A percentile compares a stretch with the other conserved stretches of the same genome.
Evolutionary conservation across 2,888 invertebrate genomes (phyloP).

Genomic region (Hipparchia semele): DNA sequence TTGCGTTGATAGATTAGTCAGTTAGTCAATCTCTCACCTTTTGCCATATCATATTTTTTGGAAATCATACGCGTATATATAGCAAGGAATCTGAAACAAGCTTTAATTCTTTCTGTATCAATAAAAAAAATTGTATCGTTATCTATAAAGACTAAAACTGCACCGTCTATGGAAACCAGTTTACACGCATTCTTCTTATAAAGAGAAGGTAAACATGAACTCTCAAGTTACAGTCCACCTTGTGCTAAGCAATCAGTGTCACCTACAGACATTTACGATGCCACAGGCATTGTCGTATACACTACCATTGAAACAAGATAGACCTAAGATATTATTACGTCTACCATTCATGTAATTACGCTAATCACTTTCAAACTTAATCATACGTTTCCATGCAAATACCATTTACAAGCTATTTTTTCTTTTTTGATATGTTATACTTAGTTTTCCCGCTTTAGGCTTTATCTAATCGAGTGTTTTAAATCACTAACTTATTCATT

Average conservation of each 20-base stretch:
- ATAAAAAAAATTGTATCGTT: neutral
- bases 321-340: neutral
- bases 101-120: neutral
- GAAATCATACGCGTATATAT: no score
- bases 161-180: neutral
- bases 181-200: neutral
- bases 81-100: neutral
- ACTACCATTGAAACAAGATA: conserved; percentile 1
- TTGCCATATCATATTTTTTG: no score
- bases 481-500: no score
- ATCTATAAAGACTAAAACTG: neutral
- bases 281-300: neutral
- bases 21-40: no score
- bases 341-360: conserved; percentile 7
- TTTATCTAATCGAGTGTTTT: neutral
- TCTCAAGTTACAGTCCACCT: conserved; percentile 1
- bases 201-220: conserved; percentile 8
- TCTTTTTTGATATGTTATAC: neutral
- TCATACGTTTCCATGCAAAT: neutral
- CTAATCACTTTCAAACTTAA: neutral
- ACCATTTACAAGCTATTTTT: neutral
- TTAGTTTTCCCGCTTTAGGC: neutral
- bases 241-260: conserved; percentile 9
- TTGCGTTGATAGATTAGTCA: no score
- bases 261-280: conserved; percentile 2